These are phyloP conservation scores for Adela reaumurella DNA, from an alignment of 2,888 invertebrate species.

Conservation along the genomic window DNA sequence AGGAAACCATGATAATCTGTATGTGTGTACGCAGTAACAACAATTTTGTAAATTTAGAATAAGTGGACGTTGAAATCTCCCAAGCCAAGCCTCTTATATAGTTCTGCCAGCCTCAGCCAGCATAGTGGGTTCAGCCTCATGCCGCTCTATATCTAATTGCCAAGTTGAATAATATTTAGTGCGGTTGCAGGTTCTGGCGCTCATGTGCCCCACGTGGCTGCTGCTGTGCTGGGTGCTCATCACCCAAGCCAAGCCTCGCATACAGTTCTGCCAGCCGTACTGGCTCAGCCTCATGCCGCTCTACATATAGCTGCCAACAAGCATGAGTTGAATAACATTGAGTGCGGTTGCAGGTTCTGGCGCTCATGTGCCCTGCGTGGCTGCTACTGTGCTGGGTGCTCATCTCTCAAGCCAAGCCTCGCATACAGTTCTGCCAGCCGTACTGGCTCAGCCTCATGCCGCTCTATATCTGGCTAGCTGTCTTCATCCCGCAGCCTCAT, in stretches of 20 bases:
- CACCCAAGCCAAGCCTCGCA: slow-evolving; percentile 65
- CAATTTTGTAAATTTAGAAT: too few relatives aligned
- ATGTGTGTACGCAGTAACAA: too few relatives aligned
- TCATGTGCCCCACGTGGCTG: slow-evolving; percentile 59
- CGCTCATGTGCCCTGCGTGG: slow-evolving; percentile 58
- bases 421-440: slow-evolving; percentile 67
- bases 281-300: slow-evolving; percentile 75
- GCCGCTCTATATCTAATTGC: slow-evolving; percentile 85
- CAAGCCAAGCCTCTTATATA: slow-evolving; percentile 66
- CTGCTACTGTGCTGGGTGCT: slow-evolving; percentile 45
- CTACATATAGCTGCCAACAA: slow-evolving; percentile 87
- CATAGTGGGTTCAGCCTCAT: slow-evolving; percentile 71
- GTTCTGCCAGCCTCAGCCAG: slow-evolving; percentile 70
- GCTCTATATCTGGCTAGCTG: slow-evolving; percentile 80
- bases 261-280: slow-evolving; percentile 68
- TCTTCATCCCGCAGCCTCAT: slow-evolving; percentile 89
- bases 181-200: slow-evolving; percentile 62
- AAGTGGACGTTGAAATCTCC: too few relatives aligned
- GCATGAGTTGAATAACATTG: too few relatives aligned
- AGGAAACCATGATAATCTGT: too few relatives aligned
- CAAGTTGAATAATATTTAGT: too few relatives aligned
- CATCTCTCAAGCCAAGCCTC: slow-evolving; percentile 64
- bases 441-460: slow-evolving; percentile 75
- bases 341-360: slow-evolving; percentile 63
- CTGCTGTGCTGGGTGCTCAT: slow-evolving; percentile 46